phyloP scores from a whole-genome alignment of 2,797 vertebrate species.

The Leptatherina wallacei region DNA sequence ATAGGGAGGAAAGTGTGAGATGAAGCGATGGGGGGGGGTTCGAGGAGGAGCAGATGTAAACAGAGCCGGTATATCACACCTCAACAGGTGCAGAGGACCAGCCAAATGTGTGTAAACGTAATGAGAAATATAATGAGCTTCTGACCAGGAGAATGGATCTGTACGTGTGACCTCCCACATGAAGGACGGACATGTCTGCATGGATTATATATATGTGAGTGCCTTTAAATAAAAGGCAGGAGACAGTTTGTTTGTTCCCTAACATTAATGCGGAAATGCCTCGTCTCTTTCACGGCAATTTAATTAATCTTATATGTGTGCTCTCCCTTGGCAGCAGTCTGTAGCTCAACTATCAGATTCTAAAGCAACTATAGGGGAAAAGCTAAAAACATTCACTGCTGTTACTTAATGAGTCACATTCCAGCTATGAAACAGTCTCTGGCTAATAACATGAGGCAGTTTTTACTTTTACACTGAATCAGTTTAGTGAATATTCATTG shows the following conservation, averaged over 20 bases:
- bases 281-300: conserved; percentile 21
- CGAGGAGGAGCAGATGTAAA: conserved; percentile 70
- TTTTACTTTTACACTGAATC: conserved; percentile 15
- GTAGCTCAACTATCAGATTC: conserved; percentile 2
- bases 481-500: conserved; percentile 48
- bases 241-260: background rate
- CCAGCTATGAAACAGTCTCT: background rate
- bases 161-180: conserved; percentile 61
- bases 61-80: conserved; percentile 67
- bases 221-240: conserved; percentile 15
- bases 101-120: conserved; percentile 71
- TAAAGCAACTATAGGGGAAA: conserved; percentile 19
- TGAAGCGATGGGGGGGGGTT: conserved; percentile 40
- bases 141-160: conserved; percentile 52
- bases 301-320: conserved; percentile 10
- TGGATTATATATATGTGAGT: conserved; percentile 6
- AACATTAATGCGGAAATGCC: background rate
- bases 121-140: conserved; percentile 76
- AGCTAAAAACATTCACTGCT: background rate
- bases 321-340: background rate
- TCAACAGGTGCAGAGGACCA: conserved; percentile 74
- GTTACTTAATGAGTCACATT: conserved; percentile 42
- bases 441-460: conserved; percentile 18
- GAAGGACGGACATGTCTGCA: conserved; percentile 24
- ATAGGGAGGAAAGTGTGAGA: conserved; percentile 66